A percentile compares a stretch with the other conserved stretches of the same genome.
Evolutionary conservation across 2,888 invertebrate species (phyloP).

Genomic region (Limnephilus rhombicus): DNA sequence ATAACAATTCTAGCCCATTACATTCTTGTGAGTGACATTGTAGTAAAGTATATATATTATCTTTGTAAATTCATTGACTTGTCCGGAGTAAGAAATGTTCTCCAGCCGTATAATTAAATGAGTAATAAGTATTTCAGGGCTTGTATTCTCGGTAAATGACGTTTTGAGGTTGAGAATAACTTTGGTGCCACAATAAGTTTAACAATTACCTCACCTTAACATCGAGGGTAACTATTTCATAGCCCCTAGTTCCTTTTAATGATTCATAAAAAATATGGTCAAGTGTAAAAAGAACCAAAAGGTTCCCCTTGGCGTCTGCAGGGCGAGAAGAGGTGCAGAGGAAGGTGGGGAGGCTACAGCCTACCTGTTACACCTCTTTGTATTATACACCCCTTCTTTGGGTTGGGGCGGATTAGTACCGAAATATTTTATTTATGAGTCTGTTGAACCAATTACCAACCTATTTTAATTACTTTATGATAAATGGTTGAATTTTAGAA

Average conservation of each 20-base stretch:
- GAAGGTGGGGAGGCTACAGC: slow-evolving; percentile 28
- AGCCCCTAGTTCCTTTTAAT: slow-evolving; percentile 52
- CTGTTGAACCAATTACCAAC: neutral
- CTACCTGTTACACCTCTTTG: slow-evolving; percentile 46
- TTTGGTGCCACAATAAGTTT: neutral
- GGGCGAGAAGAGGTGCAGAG: neutral
- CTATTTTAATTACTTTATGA: neutral
- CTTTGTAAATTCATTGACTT: neutral
- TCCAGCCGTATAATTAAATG: neutral
- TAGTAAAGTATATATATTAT: neutral
- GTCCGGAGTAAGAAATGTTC: neutral
- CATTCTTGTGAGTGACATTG: neutral
- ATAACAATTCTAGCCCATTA: neutral
- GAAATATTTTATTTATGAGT: neutral
- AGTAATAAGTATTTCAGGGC: neutral
- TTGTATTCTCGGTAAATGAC: neutral
- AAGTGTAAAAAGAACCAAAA: slow-evolving; percentile 59
- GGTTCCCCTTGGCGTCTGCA: slow-evolving; percentile 28
- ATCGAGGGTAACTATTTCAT: slow-evolving; percentile 3
- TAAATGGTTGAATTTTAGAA: neutral
- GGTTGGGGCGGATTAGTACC: neutral
- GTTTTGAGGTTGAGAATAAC: neutral
- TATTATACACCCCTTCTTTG: slow-evolving; percentile 24
- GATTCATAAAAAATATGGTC: slow-evolving; percentile 62
- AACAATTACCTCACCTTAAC: neutral